These are phyloP conservation scores for Atethmia centrago DNA, from an alignment of 2,888 invertebrate species.

Conservation along the genomic window DNA sequence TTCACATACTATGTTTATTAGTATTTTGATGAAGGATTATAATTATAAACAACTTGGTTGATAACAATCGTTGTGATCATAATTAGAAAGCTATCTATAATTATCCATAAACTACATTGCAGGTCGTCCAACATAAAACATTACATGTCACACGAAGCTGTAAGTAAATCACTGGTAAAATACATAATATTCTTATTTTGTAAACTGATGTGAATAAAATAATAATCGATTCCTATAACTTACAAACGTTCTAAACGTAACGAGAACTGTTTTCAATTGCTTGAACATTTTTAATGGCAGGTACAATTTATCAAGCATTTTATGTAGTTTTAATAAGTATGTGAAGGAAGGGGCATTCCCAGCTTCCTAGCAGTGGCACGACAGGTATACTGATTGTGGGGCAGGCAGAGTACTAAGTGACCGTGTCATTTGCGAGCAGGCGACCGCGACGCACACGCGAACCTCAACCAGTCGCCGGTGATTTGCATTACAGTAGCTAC, in stretches of 20 bases:
- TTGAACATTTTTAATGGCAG: slow-evolving; percentile 36
- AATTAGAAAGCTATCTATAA: slow-evolving; percentile 7
- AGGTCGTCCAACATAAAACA: not conserved
- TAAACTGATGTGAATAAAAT: slow-evolving; percentile 32
- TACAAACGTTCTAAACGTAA: slow-evolving; percentile 40
- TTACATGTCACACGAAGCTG: not conserved
- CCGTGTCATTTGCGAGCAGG: slow-evolving; percentile 52
- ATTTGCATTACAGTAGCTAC: slow-evolving; percentile 28
- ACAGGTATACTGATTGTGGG: slow-evolving; percentile 34
- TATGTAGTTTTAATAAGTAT: slow-evolving; percentile 13
- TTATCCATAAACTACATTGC: not conserved
- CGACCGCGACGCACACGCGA: slow-evolving; percentile 52
- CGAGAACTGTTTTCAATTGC: slow-evolving; percentile 14
- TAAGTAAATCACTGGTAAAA: not conserved
- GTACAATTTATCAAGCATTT: slow-evolving; percentile 32
- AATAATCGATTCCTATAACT: slow-evolving; percentile 9
- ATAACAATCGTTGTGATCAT: slow-evolving; percentile 10
- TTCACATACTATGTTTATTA: slow-evolving; percentile 18
- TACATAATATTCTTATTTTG: not conserved
- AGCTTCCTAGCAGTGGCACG: slow-evolving; percentile 10
- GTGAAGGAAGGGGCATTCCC: slow-evolving; percentile 23
- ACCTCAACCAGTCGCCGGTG: slow-evolving; percentile 8
- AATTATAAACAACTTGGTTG: slow-evolving; percentile 2
- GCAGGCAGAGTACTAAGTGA: slow-evolving; percentile 29
- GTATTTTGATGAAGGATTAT: slow-evolving; percentile 15